These are phyloP conservation scores for Polydrusus pterygomalis DNA, from an alignment of 2,888 invertebrate species.

Conservation along the genomic window DNA sequence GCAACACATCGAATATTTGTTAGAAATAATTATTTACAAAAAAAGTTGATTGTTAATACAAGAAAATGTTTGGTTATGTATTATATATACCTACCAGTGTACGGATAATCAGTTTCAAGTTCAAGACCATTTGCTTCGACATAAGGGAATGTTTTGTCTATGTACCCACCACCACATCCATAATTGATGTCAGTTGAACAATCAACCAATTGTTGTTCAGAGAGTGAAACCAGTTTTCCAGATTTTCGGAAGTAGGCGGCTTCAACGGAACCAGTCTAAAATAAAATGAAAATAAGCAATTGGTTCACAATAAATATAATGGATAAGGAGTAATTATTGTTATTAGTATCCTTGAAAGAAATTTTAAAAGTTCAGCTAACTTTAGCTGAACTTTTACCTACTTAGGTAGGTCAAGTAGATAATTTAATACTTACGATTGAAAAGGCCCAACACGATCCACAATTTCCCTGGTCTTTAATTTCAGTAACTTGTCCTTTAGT, in stretches of 20 bases:
- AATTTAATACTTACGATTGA: conserved; percentile 52
- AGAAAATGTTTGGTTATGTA: background rate
- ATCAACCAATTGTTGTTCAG: conserved; percentile 59
- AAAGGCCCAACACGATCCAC: conserved; percentile 61
- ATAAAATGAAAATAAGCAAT: background rate
- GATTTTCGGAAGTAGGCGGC: conserved; percentile 52
- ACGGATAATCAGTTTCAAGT: conserved; percentile 58
- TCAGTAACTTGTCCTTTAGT: conserved; percentile 57
- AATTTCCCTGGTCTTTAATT: conserved; percentile 59
- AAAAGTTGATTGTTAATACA: background rate
- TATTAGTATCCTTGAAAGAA: background rate
- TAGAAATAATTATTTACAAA: background rate
- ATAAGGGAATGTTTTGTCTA: conserved; percentile 56
- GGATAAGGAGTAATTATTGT: background rate
- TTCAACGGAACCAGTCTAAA: conserved; percentile 57
- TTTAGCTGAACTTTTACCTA: too few relatives aligned
- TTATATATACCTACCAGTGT: conserved; percentile 53
- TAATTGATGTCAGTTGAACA: conserved; percentile 49
- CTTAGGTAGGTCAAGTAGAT: background rate
- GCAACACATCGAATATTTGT: background rate
- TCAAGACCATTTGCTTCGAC: conserved; percentile 56
- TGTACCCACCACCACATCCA: conserved; percentile 57
- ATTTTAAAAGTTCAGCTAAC: too few relatives aligned
- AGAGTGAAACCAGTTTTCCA: conserved; percentile 53
- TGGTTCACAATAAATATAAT: background rate